Percentiles rank a stretch among this genome's conserved stretches.
Conservation (phyloP, 2,113 vertebrate genomes). For the Ibidorhyncha struthersii region DNA sequence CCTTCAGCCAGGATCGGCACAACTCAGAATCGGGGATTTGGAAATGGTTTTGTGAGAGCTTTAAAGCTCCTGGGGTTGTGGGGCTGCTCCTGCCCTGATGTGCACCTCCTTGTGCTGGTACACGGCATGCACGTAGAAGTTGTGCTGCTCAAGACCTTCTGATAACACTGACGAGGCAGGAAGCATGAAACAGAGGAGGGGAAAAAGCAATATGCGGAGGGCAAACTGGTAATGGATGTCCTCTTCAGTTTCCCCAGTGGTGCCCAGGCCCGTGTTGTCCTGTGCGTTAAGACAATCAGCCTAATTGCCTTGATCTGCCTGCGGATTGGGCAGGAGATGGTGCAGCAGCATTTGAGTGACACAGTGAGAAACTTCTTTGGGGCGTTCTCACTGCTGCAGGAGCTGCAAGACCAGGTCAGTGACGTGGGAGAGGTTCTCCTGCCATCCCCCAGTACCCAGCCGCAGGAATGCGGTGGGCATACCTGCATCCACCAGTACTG, state of each 20-base stretch:
- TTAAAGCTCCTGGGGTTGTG: background rate
- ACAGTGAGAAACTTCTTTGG: constrained; percentile 87
- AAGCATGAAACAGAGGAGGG: background rate
- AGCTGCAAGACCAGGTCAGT: constrained; percentile 85
- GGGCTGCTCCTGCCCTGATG: background rate
- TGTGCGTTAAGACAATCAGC: constrained; percentile 94
- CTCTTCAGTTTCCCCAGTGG: constrained; percentile 90
- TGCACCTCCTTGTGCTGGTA: background rate
- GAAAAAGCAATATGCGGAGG: background rate
- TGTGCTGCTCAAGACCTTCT: background rate
- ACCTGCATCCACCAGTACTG: background rate
- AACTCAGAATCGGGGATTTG: background rate
- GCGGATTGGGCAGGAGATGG: constrained; percentile 96
- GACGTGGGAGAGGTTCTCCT: background rate
- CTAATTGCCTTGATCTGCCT: constrained; percentile 94
- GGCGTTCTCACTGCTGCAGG: constrained; percentile 87
- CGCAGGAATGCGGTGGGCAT: background rate
- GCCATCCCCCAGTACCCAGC: background rate
- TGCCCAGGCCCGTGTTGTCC: constrained; percentile 88
- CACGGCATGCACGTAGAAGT: background rate
- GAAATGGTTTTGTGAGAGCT: background rate
- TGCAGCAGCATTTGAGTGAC: constrained; percentile 93
- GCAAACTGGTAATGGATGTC: background rate
- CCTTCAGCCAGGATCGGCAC: background rate
- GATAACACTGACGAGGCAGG: background rate